Evolutionary conservation across 2,888 invertebrate genomes (phyloP).

Genomic region (Drosophila birchii): DNA sequence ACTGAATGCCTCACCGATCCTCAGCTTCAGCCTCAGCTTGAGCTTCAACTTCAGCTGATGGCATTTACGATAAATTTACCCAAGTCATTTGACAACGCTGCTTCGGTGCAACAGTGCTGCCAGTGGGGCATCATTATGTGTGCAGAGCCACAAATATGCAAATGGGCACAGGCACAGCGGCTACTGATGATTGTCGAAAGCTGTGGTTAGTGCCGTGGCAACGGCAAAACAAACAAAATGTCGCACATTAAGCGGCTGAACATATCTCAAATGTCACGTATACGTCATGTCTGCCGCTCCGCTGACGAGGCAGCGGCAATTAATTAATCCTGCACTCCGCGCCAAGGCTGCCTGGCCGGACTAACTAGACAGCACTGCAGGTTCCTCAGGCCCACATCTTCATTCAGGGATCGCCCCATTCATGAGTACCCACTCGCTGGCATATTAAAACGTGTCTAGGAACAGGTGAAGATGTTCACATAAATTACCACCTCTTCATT

Average conservation of each 20-base stretch:
- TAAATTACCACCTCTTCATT: conserved; percentile 82
- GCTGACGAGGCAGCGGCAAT: conserved; percentile 58
- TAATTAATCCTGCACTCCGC: conserved; percentile 76
- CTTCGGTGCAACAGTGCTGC: conserved; percentile 31
- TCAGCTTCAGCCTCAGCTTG: conserved; percentile 52
- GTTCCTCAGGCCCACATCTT: conserved; percentile 50
- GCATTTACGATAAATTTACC: conserved; percentile 83
- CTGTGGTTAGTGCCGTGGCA: conserved; percentile 43
- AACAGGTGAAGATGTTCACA: conserved; percentile 75
- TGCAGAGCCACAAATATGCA: conserved; percentile 60
- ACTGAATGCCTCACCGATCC: conserved; percentile 49
- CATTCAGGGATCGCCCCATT: conserved; percentile 63
- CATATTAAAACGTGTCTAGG: conserved; percentile 76
- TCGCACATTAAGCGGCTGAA: conserved; percentile 75
- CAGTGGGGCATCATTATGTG: conserved; percentile 67
- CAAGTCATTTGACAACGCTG: conserved; percentile 81
- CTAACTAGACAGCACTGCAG: conserved; percentile 53
- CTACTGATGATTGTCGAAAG: conserved; percentile 54
- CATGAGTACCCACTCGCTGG: conserved; percentile 52
- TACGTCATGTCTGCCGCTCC: conserved; percentile 68
- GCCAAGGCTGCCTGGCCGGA: conserved; percentile 9
- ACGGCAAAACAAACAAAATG: conserved; percentile 75
- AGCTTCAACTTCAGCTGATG: conserved; percentile 73
- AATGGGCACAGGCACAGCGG: conserved; percentile 70
- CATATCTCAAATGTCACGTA: conserved; percentile 79